phyloP scores from a whole-genome alignment of 1,140 invertebrate species.

The Parapsyche elsis region DNA sequence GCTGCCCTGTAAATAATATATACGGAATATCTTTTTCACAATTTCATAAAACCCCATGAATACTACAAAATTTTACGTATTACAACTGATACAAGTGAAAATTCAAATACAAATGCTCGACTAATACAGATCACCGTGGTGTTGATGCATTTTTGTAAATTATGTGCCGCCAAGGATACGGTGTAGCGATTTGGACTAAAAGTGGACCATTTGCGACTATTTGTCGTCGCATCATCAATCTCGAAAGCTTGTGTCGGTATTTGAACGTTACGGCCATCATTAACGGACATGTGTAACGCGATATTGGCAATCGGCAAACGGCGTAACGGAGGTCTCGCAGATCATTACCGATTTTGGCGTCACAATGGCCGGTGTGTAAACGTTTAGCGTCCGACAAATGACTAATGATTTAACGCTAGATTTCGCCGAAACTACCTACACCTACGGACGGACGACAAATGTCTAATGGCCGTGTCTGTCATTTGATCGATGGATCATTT shows the following conservation, averaged over 20 bases:
- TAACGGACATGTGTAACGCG: constrained; percentile 32
- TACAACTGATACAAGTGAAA: too few species aligned
- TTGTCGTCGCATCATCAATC: neutral
- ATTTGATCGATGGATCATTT: constrained; percentile 43
- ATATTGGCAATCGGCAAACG: constrained; percentile 22
- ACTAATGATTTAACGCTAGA: constrained; percentile 46
- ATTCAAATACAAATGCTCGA: too few species aligned
- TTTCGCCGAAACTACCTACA: constrained; percentile 29
- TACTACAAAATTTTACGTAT: neutral
- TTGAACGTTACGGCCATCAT: neutral
- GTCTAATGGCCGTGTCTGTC: too few species aligned
- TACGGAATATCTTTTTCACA: neutral
- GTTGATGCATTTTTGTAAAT: neutral
- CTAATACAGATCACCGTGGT: neutral
- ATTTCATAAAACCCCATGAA: too few species aligned
- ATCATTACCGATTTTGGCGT: constrained; percentile 29
- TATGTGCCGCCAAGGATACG: neutral
- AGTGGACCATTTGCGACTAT: too few species aligned
- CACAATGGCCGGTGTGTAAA: neutral
- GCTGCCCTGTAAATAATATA: constrained; percentile 6
- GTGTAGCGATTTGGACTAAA: too few species aligned
- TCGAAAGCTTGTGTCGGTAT: neutral
- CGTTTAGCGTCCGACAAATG: constrained; percentile 13
- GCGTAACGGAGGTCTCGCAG: constrained; percentile 6
- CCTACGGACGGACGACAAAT: neutral